Base-by-base conservation (phyloP, 2,888 invertebrate genomes). In the Aphodius sticticus region DNA sequence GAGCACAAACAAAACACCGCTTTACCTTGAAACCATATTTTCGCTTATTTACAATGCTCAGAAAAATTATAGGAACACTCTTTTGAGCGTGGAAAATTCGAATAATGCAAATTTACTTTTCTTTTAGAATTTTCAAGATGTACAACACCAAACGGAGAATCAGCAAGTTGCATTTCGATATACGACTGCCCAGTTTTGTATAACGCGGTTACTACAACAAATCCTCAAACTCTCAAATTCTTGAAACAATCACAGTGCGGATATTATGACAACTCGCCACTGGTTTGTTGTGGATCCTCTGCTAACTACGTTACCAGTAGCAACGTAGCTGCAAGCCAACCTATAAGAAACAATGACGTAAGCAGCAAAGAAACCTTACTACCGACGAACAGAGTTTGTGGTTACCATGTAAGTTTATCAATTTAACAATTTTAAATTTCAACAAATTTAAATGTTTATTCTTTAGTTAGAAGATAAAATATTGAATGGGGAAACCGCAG, bases 211-310 rank as follows among this genome's bases (percentile, higher is more conserved):
- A 85, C 89, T 3, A 88, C 84, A 14, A 84, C 81, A 76, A 84
- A 87, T 79, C 79, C 83, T 0, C 82, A 85, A n/a, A 86, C 85
- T 79, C 71, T 86, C 6, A 81, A 83, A 16, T 92, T 90, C 83
- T 86, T 93, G 35, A 88, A 89, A 74, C 86, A 88, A 80, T 92
- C 92, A 0, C 91, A 91, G 80, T 93, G 92, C 82, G 92, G 92
- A 0, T 92, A 91, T 82, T 87, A 89, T 0, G 87, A 87, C 16
- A 26, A 36, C 12, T 84, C 85, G 0, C 92, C 92, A 0, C 88
- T 86, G 26, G 92, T 92, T 0, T 93, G 93, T 86, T 93, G 93
- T 81, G 89, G 89, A 16, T 77, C 76, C 2, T 15, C n/a, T 6
- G 78, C 79, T 16, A 36, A 70, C 1, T 79, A 71, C 37, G 26